Evolutionary conservation across 2,888 invertebrate species (phyloP).

Genomic region (Morinoia aosen): DNA sequence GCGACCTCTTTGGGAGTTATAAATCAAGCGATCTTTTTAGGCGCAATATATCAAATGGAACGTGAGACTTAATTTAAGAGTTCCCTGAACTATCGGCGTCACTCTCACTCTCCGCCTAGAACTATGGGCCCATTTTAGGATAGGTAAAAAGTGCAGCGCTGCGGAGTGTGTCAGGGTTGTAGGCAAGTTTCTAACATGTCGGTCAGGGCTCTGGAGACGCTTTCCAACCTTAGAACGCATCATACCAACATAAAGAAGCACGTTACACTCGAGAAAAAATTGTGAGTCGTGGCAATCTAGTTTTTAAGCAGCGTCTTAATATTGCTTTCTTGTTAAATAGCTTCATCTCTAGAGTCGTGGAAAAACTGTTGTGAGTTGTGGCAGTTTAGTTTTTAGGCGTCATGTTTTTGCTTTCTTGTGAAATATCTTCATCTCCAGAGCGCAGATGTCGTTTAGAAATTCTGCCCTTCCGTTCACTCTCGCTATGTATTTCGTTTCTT

Average conservation of each 20-base stretch:
- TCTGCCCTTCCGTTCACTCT: not conserved
- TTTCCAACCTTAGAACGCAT: not conserved
- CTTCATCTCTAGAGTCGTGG: no score
- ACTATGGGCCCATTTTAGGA: not conserved
- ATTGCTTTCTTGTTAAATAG: not conserved
- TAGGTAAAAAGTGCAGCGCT: not conserved
- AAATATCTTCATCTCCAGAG: not conserved
- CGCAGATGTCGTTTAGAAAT: not conserved
- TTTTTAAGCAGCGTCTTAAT: not conserved
- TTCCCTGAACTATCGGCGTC: not conserved
- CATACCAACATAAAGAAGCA: not conserved
- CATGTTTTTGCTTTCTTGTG: not conserved
- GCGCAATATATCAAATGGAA: not conserved
- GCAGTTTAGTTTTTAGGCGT: not conserved
- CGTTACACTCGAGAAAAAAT: not conserved
- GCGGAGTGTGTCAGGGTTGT: conserved; percentile 18
- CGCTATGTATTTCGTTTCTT: not conserved
- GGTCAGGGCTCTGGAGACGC: not conserved
- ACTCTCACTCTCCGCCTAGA: not conserved
- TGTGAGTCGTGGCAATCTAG: not conserved
- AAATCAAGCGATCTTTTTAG: no score
- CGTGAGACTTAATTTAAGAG: not conserved
- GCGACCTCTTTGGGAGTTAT: not conserved
- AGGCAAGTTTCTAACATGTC: conserved; percentile 8
- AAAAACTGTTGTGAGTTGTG: not conserved